Percentiles rank a stretch among this genome's conserved stretches.
These are phyloP conservation scores for Bolinopsis microptera DNA, from an alignment of 37 sponge, comb jelly and placozoan species.

Conservation along the genomic window DNA sequence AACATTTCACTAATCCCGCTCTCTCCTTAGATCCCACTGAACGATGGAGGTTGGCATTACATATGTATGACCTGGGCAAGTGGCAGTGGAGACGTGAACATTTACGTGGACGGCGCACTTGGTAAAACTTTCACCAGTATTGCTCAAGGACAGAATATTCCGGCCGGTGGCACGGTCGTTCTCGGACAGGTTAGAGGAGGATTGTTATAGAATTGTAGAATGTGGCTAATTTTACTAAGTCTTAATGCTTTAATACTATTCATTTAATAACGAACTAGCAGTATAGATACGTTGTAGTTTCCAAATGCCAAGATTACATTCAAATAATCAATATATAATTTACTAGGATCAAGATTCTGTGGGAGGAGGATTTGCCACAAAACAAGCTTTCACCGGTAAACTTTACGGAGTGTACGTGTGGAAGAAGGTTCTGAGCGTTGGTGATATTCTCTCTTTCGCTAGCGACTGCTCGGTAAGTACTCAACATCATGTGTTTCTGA, in stretches of 20 bases:
- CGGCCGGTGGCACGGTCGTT: conserved; percentile 51
- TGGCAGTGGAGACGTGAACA: background rate
- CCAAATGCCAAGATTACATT: too few relatives aligned
- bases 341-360: conserved; percentile 20
- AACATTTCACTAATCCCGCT: background rate
- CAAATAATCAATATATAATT: too few relatives aligned
- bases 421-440: conserved; percentile 1
- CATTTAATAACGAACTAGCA: too few relatives aligned
- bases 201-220: too few relatives aligned
- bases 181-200: conserved; percentile 53
- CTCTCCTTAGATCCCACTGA: conserved; percentile 16
- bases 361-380: conserved; percentile 12
- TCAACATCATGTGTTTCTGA: background rate
- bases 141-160: background rate
- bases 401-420: conserved; percentile 54
- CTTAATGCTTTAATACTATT: too few relatives aligned
- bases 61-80: conserved; percentile 50
- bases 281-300: too few relatives aligned
- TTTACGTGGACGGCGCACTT: background rate
- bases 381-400: conserved; percentile 59
- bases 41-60: conserved; percentile 60
- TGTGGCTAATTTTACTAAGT: too few relatives aligned
- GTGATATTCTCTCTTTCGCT: conserved; percentile 23
- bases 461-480: conserved; percentile 31
- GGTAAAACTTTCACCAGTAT: background rate